phyloP scores from a whole-genome alignment of 2,113 vertebrate species.

The Mungos mungo region DNA sequence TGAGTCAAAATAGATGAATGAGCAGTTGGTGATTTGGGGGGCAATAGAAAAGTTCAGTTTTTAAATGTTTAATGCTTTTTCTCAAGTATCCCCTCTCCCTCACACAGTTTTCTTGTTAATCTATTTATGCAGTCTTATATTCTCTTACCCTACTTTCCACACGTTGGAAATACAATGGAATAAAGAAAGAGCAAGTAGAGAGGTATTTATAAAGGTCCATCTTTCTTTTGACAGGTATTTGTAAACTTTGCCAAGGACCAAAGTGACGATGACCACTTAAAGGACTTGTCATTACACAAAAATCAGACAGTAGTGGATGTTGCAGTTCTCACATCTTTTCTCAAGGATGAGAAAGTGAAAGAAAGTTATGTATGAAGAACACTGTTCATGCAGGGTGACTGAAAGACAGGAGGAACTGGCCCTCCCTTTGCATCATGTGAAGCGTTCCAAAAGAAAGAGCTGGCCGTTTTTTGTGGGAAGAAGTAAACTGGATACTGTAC shows the following conservation, averaged over 20 bases:
- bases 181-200: not conserved
- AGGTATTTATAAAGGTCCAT: not conserved
- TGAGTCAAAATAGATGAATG: not conserved
- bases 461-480: slow-evolving; percentile 70
- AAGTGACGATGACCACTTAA: slow-evolving; percentile 96
- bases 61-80: not conserved
- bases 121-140: not conserved
- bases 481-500: slow-evolving; percentile 88
- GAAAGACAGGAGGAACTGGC: slow-evolving; percentile 63
- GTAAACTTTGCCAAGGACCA: slow-evolving; percentile 99
- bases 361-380: slow-evolving; percentile 94
- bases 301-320: slow-evolving; percentile 90
- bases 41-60: not conserved
- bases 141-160: not conserved
- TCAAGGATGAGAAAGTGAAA: slow-evolving; percentile 85
- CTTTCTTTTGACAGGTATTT: slow-evolving; percentile 91
- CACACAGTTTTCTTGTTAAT: not conserved
- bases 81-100: not conserved
- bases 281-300: slow-evolving; percentile 93
- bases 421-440: slow-evolving; percentile 72
- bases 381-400: slow-evolving; percentile 54
- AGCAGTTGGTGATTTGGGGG: not conserved
- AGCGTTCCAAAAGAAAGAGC: slow-evolving; percentile 78
- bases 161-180: not conserved
- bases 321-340: slow-evolving; percentile 84